Percentiles rank a stretch among this genome's conserved stretches.
Evolutionary conservation across 2,888 invertebrate genomes (phyloP).

Genomic region (Tetragonula carbonaria): DNA sequence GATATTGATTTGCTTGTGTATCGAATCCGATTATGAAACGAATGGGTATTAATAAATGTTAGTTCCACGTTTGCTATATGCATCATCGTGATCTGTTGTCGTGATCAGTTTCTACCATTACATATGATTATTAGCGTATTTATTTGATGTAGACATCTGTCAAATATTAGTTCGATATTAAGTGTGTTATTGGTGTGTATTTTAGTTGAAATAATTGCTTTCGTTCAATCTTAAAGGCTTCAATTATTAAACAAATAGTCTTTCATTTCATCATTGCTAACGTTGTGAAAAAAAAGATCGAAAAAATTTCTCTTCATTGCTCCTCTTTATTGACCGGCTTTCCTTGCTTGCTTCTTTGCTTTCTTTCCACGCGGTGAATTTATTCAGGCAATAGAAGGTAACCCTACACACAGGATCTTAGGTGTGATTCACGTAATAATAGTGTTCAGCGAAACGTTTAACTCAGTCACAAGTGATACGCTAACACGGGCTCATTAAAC

Average conservation of each 20-base stretch:
- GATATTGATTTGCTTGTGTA: background rate
- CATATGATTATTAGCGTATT: background rate
- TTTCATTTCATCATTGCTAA: background rate
- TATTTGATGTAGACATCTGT: background rate
- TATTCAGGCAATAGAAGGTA: no score
- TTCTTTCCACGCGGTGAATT: no score
- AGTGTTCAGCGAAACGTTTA: no score
- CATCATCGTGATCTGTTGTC: background rate
- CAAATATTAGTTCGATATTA: background rate
- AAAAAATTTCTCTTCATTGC: no score
- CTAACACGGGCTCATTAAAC: no score
- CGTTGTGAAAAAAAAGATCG: background rate
- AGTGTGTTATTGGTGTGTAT: background rate
- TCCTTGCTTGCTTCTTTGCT: no score
- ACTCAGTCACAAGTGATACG: no score
- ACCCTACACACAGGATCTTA: no score
- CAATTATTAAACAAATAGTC: background rate
- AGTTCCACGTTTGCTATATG: background rate
- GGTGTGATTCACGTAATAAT: no score
- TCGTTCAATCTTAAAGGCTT: background rate
- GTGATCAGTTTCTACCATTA: background rate
- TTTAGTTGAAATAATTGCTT: background rate
- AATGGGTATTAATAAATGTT: constrained; percentile 7
- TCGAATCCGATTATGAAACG: constrained; percentile 7
- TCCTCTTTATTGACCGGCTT: no score